A percentile compares a stretch with the other conserved stretches of the same genome.
These are phyloP conservation scores for Macrosteles quadrilineatus DNA, from an alignment of 1,140 invertebrate species.

Conservation along the genomic window DNA sequence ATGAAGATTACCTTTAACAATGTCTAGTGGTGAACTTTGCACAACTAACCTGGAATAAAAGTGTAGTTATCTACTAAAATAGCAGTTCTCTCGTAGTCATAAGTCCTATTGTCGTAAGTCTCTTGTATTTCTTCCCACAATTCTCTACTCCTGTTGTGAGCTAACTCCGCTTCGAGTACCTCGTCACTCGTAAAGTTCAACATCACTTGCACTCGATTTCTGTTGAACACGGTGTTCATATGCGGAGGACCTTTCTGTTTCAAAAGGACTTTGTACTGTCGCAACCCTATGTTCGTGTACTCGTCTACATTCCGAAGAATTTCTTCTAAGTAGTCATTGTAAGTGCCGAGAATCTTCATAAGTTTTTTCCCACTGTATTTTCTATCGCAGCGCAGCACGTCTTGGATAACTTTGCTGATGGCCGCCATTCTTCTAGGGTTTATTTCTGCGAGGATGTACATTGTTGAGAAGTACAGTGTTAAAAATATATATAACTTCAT, in stretches of 20 bases:
- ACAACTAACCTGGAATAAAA: background rate
- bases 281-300: background rate
- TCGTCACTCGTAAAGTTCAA: background rate
- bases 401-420: background rate
- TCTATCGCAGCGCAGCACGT: background rate
- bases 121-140: background rate
- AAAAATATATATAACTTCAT: background rate
- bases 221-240: background rate
- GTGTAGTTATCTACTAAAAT: background rate
- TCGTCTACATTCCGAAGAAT: background rate
- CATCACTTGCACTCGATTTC: background rate
- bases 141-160: background rate
- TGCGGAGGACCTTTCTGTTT: background rate
- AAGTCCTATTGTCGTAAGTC: background rate
- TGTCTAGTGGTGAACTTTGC: too few relatives aligned
- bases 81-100: background rate
- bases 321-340: background rate
- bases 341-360: background rate
- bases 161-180: background rate
- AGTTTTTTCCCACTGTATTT: slow-evolving; percentile 2
- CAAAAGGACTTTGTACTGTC: background rate
- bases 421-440: background rate
- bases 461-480: background rate
- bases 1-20: too few relatives aligned
- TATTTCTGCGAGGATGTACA: background rate